A percentile compares a stretch with the other conserved stretches of the same genome.
These are phyloP conservation scores for Chrysotoxum bicinctum DNA, from an alignment of 2,888 invertebrate species.

Conservation along the genomic window DNA sequence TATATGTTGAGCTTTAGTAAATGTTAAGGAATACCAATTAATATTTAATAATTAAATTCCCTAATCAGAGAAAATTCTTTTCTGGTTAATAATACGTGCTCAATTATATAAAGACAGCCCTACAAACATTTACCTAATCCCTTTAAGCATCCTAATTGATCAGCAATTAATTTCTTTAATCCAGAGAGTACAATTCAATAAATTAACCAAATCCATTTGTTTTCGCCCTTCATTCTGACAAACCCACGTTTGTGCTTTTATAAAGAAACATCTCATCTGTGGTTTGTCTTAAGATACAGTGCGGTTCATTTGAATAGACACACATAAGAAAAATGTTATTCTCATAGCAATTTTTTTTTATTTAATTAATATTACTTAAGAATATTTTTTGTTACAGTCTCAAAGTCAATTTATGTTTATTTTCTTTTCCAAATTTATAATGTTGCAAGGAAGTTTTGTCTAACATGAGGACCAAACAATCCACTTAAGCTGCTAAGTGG, in stretches of 20 bases:
- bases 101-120: background rate
- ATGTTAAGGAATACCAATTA: background rate
- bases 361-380: too few species aligned
- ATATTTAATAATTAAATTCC: background rate
- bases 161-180: constrained; percentile 52
- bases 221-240: background rate
- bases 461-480: too few species aligned
- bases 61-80: background rate
- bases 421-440: too few species aligned
- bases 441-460: too few species aligned
- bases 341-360: too few species aligned
- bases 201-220: constrained; percentile 58
- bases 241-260: background rate
- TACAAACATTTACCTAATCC: constrained; percentile 17
- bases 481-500: too few species aligned
- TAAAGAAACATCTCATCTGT: background rate
- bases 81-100: background rate
- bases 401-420: too few species aligned
- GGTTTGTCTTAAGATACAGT: background rate
- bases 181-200: constrained; percentile 30
- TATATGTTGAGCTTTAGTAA: too few species aligned
- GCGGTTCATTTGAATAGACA: background rate
- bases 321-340: background rate
- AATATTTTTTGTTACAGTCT: too few species aligned
- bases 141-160: constrained; percentile 49